Evolutionary conservation across 1,140 invertebrate species (phyloP).

Genomic region (Triops cancriformis): DNA sequence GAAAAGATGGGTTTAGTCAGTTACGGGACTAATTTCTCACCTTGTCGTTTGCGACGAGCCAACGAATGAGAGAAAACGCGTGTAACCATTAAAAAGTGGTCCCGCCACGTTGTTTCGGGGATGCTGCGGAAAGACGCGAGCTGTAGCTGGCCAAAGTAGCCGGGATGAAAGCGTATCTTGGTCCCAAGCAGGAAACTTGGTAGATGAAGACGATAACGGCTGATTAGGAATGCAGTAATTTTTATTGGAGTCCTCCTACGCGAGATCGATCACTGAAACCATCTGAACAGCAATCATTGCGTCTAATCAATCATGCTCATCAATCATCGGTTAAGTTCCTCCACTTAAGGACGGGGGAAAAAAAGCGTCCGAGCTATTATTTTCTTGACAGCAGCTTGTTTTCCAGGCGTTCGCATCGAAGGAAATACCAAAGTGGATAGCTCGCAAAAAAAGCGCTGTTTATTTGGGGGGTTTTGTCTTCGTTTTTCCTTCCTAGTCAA

Average conservation of each 20-base stretch:
- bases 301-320: constrained; percentile 1
- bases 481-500: neutral
- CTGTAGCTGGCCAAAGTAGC: too few species aligned
- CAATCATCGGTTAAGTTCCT: neutral
- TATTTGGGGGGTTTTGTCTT: neutral
- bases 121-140: too few species aligned
- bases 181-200: neutral
- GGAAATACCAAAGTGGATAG: neutral
- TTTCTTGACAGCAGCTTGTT: neutral
- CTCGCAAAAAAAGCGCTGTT: neutral
- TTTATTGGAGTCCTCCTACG: neutral
- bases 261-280: neutral
- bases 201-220: neutral
- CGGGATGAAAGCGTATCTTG: too few species aligned
- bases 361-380: neutral
- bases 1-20: neutral
- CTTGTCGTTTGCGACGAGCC: neutral
- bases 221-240: neutral
- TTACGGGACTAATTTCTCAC: neutral
- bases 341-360: neutral
- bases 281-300: neutral
- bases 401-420: neutral
- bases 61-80: neutral
- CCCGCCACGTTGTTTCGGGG: neutral
- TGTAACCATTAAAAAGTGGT: neutral